Conservation (phyloP, 2,797 vertebrate species). For the Phataginus tricuspis region DNA sequence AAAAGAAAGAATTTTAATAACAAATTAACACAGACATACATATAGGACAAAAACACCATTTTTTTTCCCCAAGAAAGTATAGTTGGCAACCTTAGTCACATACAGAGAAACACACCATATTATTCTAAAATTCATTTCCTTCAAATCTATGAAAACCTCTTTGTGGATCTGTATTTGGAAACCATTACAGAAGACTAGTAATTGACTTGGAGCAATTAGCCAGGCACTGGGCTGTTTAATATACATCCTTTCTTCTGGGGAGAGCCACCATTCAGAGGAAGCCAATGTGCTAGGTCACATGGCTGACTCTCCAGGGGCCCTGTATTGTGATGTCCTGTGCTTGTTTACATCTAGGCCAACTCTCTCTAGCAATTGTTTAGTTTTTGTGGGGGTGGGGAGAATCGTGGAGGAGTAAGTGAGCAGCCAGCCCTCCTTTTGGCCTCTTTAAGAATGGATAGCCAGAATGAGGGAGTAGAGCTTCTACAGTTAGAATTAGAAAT, state of each 20-base stretch:
- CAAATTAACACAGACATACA: background rate
- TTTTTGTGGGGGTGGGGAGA: background rate
- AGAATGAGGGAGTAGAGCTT: background rate
- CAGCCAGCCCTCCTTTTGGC: background rate
- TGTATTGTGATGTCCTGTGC: background rate
- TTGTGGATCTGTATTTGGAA: background rate
- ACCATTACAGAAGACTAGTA: background rate
- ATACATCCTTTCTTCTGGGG: background rate
- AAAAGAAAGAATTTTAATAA: background rate
- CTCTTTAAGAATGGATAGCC: conserved; percentile 13
- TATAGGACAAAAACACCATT: background rate
- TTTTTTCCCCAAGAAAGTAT: background rate
- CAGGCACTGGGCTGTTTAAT: background rate
- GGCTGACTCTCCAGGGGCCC: background rate
- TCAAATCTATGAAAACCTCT: background rate
- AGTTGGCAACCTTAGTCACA: background rate
- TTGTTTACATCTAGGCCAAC: background rate
- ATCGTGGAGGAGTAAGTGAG: background rate
- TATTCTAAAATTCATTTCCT: background rate
- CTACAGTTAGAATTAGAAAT: conserved; percentile 53
- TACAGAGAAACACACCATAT: background rate
- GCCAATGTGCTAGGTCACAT: background rate
- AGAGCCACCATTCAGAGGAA: background rate
- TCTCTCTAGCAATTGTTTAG: background rate
- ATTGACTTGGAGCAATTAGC: background rate